These are phyloP conservation scores for Trachelus iudaicus DNA, from an alignment of 2,888 invertebrate species.

Conservation along the genomic window DNA sequence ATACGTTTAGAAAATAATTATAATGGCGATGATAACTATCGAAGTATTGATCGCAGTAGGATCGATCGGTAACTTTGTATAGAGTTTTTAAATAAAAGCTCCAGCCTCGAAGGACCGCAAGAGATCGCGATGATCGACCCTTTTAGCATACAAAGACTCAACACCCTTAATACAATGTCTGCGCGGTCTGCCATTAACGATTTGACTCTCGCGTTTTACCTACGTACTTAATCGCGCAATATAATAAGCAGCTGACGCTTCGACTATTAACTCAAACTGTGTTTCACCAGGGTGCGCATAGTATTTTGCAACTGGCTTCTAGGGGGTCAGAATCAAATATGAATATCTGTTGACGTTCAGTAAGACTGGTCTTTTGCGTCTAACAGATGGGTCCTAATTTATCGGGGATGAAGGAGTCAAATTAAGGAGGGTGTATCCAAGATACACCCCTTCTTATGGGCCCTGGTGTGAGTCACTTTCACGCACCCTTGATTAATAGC, in stretches of 20 bases:
- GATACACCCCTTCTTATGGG: background rate
- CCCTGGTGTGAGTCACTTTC: constrained; percentile 1
- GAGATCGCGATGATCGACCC: background rate
- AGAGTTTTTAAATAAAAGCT: background rate
- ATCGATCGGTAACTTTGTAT: background rate
- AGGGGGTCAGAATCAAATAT: background rate
- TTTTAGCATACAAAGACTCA: background rate
- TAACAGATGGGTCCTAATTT: background rate
- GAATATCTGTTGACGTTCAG: background rate
- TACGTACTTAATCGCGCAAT: background rate
- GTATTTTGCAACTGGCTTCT: background rate
- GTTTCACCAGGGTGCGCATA: background rate
- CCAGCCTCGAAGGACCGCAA: background rate
- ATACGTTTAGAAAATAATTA: background rate
- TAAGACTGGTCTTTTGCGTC: background rate
- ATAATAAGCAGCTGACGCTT: background rate
- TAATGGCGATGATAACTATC: background rate
- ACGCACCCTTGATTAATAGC: background rate
- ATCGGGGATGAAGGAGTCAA: constrained; percentile 1
- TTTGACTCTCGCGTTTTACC: background rate
- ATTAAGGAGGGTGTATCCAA: background rate
- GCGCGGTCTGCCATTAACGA: background rate
- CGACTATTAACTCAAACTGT: background rate
- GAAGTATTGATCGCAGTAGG: background rate
- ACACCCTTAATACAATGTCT: background rate